Base-by-base conservation (phyloP, 1,140 invertebrate species). In the Zaprionus nigranus region DNA sequence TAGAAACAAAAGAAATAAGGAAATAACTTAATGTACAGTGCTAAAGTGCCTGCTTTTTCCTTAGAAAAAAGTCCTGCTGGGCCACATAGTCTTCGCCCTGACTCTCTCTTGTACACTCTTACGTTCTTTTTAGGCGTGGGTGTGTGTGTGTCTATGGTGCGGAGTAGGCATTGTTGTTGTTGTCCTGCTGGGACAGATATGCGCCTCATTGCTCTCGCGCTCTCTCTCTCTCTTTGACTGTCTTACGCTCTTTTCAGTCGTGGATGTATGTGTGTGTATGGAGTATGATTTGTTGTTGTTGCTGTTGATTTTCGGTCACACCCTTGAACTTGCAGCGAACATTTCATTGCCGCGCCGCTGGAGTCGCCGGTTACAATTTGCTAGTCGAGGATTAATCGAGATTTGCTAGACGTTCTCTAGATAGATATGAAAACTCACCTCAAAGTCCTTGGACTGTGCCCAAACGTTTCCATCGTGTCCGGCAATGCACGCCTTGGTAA, bases 401-500 rank as follows among this genome's bases (percentile, higher is more conserved):
- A 30, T 30, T 30, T 30, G 6, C 28, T 30, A 30, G 5, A 30
- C 76, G 2, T 46, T 46, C 5, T 49, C n/a, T 7, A 28, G 26
- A 38, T 28, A n/a, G 13, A 56, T 12, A 9, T 9, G 30, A 13
- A 43, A 59, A 92, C 96, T 97, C 94, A 98, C 97, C 94, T 98
- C 97, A 93, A 98, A 98, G 93, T 96, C 96, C 75, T 97, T 97
- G 46, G 97, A 98, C 95, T 97, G 98, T 74, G 97, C 97, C 98
- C 98, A 99, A 91, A 98, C 95, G 94, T 97, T 97, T 93, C 98
- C 98, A 93, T 99, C 97, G 94, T 97, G 97, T 93, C 97, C 97
- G 92, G 97, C 97, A 93, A 98, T 99, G 81, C 97, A 97, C 83
- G 97, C 97, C 95, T 97, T 97, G 93, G 96, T 96, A 84, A 98